These are phyloP conservation scores for Plecotus auritus DNA, from an alignment of 2,113 vertebrate genomes.

Conservation along the genomic window DNA sequence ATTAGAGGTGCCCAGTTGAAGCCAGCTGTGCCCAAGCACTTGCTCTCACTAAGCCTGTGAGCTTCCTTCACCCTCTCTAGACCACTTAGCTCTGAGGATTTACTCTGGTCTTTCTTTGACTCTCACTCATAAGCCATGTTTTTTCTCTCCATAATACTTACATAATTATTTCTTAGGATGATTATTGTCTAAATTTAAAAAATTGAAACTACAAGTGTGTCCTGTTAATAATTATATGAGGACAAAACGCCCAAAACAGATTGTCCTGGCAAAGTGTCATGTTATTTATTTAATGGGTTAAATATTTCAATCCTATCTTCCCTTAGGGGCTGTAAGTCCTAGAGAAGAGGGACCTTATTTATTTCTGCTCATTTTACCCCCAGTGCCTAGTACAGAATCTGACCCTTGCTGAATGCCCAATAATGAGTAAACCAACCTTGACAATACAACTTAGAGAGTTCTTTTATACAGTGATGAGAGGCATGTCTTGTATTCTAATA, in stretches of 20 bases:
- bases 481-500: not conserved
- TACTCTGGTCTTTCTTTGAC: not conserved
- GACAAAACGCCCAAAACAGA: not conserved
- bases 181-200: not conserved
- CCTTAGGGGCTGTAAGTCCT: not conserved
- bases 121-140: not conserved
- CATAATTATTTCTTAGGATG: not conserved
- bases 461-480: not conserved
- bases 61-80: not conserved
- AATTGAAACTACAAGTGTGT: not conserved
- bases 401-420: not conserved
- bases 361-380: constrained; percentile 9
- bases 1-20: not conserved
- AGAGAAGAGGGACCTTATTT: not conserved
- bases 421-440: not conserved
- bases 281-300: not conserved
- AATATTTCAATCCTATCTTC: not conserved
- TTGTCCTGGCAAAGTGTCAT: not conserved
- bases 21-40: not conserved
- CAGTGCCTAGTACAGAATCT: not conserved
- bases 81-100: not conserved
- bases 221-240: not conserved
- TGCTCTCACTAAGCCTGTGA: not conserved
- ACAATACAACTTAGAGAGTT: not conserved
- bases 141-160: not conserved